Base-by-base conservation (phyloP, 2,797 vertebrate genomes). In the Sebastes glaucus region DNA sequence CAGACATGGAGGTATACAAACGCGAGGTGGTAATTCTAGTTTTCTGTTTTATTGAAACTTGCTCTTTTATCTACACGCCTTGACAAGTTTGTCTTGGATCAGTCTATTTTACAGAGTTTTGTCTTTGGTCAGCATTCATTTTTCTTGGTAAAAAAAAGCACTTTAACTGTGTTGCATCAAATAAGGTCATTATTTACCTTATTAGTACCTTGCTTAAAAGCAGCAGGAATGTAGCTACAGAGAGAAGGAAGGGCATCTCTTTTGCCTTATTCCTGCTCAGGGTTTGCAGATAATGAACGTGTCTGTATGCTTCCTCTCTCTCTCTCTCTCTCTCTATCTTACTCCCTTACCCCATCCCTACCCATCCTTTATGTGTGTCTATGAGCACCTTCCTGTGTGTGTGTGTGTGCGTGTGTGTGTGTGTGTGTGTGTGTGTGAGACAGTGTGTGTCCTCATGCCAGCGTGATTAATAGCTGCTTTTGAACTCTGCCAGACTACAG, bases 401-500 rank as follows among this genome's bases (percentile, higher is more conserved):
- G 62, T 28, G 27, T 35, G 56, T 69, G 62, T 28, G 27, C 30
- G 56, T 79, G 59, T 64, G 77, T 69, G 62, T 28, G 27, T 49
- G 56, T 61, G 62, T 63, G 27, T 49, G 56, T 66, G 62, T 80
- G 74, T 38, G 28, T 70, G 60, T 74, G 49, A 6, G 32, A 25
- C 32, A 11, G 56, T 69, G 71, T 86, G 76, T 81, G 59, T 84
- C 72, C 65, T 78, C 60, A 28, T 85, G 81, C 76, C 84, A 81
- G 35, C 5, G 8, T 93, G 93, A 96, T 96, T 93, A 95, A 95
- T 95, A 86, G 91, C 83, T 82, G 82, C 89, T 90, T 93, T 94
- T 94, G 90, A 94, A 91, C 88, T 84, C 66, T 89, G 83, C 83
- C 78, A 88, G 81, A 92, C 80, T 35, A 71, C 75, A 81, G 85